A percentile compares a stretch with the other conserved stretches of the same genome.
Conservation (phyloP, 2,888 invertebrate species). For the Platycheirus rosarum region DNA sequence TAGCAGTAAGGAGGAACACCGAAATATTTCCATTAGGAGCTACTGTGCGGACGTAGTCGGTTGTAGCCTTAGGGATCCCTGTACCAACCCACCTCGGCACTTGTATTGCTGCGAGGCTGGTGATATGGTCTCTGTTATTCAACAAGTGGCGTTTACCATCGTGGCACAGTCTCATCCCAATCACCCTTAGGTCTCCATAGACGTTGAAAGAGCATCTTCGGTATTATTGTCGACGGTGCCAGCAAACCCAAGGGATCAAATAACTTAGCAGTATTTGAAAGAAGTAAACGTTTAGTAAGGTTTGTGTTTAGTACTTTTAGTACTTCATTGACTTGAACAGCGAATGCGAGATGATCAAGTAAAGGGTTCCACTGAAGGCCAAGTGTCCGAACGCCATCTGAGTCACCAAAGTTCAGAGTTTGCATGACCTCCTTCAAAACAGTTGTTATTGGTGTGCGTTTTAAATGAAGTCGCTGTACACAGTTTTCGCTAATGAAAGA, state of each 20-base stretch:
- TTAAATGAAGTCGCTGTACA: slow-evolving; percentile 53
- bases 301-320: slow-evolving; percentile 3
- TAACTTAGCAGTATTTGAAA: slow-evolving; percentile 26
- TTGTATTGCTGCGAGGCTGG: slow-evolving; percentile 15
- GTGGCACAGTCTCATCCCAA: slow-evolving; percentile 20
- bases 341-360: slow-evolving; percentile 25
- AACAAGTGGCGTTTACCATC: too few species aligned
- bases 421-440: slow-evolving; percentile 25
- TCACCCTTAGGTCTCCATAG: slow-evolving; percentile 26
- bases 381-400: slow-evolving; percentile 32
- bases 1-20: not conserved
- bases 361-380: slow-evolving; percentile 38
- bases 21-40: not conserved
- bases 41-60: not conserved
- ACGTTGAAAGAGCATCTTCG: slow-evolving; percentile 13
- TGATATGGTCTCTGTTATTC: too few species aligned
- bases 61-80: slow-evolving; percentile 4
- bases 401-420: slow-evolving; percentile 19
- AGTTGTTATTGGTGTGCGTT: slow-evolving; percentile 24
- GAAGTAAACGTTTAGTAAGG: slow-evolving; percentile 22
- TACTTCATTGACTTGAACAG: slow-evolving; percentile 33
- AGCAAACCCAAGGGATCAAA: slow-evolving; percentile 24
- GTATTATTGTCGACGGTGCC: slow-evolving; percentile 12
- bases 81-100: slow-evolving; percentile 15
- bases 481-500: slow-evolving; percentile 53